These are phyloP conservation scores for Pogona vitticeps DNA, from an alignment of 2,113 vertebrate species.

Conservation along the genomic window DNA sequence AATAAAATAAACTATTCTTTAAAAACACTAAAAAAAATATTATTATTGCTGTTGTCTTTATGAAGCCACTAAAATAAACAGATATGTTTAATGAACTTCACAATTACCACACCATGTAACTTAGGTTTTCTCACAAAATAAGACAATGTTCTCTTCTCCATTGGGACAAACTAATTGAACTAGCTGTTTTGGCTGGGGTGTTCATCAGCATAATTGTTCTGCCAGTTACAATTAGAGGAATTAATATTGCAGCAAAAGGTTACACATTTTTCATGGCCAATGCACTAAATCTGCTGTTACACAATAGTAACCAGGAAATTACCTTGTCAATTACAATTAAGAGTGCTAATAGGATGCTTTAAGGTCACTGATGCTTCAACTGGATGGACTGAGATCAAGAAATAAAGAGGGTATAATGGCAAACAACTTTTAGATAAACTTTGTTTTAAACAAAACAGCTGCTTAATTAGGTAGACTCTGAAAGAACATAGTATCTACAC, in stretches of 20 bases:
- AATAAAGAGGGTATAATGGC: neutral
- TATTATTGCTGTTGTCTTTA: neutral
- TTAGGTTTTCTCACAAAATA: neutral
- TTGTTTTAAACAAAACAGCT: conserved; percentile 22
- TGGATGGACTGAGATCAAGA: neutral
- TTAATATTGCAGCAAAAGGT: conserved; percentile 43
- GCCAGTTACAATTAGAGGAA: conserved; percentile 49
- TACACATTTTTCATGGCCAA: conserved; percentile 29
- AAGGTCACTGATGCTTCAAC: conserved; percentile 27
- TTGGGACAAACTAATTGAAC: neutral
- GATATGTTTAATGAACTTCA: neutral
- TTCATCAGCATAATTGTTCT: conserved; percentile 43
- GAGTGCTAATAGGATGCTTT: conserved; percentile 20
- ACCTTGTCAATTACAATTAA: conserved; percentile 46
- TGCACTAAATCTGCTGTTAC: conserved; percentile 16
- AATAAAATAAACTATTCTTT: neutral
- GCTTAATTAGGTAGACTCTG: conserved; percentile 5
- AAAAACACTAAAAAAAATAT: neutral
- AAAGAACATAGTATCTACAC: neutral
- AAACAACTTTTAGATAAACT: conserved; percentile 8
- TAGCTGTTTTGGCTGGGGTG: neutral
- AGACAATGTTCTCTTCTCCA: neutral
- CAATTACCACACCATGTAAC: neutral
- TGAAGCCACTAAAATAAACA: neutral
- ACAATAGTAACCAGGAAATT: conserved; percentile 40